Percentiles rank a stretch among this genome's conserved stretches.
Conservation (phyloP, 2,113 vertebrate species). For the Rhabdomys dilectus region DNA sequence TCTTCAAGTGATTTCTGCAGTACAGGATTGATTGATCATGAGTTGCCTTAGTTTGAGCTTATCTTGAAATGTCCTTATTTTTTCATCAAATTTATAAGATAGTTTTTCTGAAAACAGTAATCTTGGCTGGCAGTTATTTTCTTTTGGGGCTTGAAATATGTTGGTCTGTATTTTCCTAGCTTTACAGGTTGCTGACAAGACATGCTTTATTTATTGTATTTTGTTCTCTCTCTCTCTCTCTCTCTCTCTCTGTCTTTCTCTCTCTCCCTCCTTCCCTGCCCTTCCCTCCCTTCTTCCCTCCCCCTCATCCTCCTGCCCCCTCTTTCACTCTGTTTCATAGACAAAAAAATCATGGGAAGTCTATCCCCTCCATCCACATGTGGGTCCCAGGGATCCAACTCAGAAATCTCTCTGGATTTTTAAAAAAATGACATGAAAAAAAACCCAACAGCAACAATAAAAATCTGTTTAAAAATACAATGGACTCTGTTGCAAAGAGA, state of each 20-base stretch:
- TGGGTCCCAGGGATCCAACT: background rate
- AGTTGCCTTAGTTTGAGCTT: background rate
- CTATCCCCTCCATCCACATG: background rate
- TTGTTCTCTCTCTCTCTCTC: background rate
- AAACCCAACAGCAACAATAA: background rate
- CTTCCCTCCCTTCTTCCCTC: no score
- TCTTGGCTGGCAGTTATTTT: background rate
- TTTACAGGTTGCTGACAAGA: background rate
- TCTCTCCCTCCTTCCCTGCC: background rate
- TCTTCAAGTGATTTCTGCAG: background rate
- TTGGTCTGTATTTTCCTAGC: background rate
- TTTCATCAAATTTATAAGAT: background rate
- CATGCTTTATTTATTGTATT: background rate
- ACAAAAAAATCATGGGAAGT: background rate
- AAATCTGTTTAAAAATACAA: background rate
- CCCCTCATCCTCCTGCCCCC: no score
- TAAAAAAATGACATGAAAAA: background rate
- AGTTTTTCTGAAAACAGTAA: background rate
- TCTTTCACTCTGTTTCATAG: background rate
- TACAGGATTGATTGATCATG: background rate
- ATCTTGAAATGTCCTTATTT: background rate
- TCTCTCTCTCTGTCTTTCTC: background rate
- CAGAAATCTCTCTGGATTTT: background rate
- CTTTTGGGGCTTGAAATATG: background rate
- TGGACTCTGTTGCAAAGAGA: background rate